Evolutionary conservation across 2,888 invertebrate species (phyloP), one percentile per base, ranked within the genome.

Genomic region (Netelia melanura): DNA sequence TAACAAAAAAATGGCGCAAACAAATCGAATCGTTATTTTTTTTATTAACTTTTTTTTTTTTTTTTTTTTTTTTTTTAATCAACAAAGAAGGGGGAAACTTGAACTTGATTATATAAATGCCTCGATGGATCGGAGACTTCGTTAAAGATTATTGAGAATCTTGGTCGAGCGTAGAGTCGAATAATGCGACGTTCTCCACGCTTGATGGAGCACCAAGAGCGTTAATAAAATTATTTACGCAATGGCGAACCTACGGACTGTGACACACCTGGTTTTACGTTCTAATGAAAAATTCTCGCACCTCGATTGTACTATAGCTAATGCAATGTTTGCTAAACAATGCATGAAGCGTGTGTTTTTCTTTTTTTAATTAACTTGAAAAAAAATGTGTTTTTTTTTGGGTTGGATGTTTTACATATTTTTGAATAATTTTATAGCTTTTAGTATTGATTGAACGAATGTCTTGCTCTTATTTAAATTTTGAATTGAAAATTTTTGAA

Each of bases 211-310:
- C 67, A 72, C 61, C 67, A 17, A 17, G 48, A 30, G 48, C 68
- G 78, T 81, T 84, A 84, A 84, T 80, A 77, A 80, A 75, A 75
- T 84, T 80, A 76, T 84, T 83, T 65, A 52, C 84, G 81, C 84
- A 78, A 81, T 58, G 74, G 52, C 44, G 64, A 23, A 62, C 67
- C 74, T 43, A 58, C 74, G 72, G n/a, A 67, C 48, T 61, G 61
- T 67, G 72, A 71, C 81, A 80, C 71, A 64, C 67, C 71, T 81
- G 72, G 61, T 64, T 68, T 74, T 48, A 76, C 76, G 68, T 74
- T 84, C 84, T 81, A 84, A 84, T 74, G 74, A 78, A 74, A 77
- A 64, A 81, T 78, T 78, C 78, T 70, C 70, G 70, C 81, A 81
- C 77, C 78, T 84, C 38, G 61, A 38, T 38, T 64, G 44, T 68